Evolutionary conservation across 2,888 invertebrate genomes (phyloP), one percentile per base, ranked within the genome.

Genomic region (Teleogryllus oceanicus): DNA sequence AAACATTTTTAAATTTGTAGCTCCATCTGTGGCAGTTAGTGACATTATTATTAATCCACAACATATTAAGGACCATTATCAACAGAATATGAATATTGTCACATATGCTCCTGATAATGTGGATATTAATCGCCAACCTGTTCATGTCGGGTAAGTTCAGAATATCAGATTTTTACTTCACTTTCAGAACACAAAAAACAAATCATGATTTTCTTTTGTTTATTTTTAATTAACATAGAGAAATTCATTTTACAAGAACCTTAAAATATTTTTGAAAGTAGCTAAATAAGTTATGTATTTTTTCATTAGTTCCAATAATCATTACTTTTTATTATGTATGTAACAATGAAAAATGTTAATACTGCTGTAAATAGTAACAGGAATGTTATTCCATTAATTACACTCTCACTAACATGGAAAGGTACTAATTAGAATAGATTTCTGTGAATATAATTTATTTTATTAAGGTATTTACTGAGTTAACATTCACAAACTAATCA

Each of bases 61-160:
- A 12, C 78, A 81, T 50, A 50, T 74, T 13, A 79, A 77, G 37
- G 81, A 81, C 8, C 75, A 76, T 16, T 81, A 81, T 78, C 51
- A 51, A 5, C 76, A 76, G 24, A 24, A 37, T 21, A 50, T 49
- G 49, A 79, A 79, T 77, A 11, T 18, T 49, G 49, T 18, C 49
- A 18, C 18, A 49, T 77, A 87, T 83, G 88, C 88, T 81, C 88
- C 89, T 2, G 90, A 90, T 84, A 90, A 90, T 84, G 88, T 90
- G 24, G 88, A 89, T 82, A 87, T 90, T 80, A 88, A 88, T 82
- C 84, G 88, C 81, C 87, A 88, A 78, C 89, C 90, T 50, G 86
- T 89, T 80, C 88, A 88, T 84, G 87, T 89, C 82, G 89, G 89
- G 89, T 89, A 86, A 85, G 88, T 86, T 49, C 74, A 12, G 62